Evolutionary conservation across 2,113 vertebrate genomes (phyloP).

Genomic region (Pachyramphus minor): DNA sequence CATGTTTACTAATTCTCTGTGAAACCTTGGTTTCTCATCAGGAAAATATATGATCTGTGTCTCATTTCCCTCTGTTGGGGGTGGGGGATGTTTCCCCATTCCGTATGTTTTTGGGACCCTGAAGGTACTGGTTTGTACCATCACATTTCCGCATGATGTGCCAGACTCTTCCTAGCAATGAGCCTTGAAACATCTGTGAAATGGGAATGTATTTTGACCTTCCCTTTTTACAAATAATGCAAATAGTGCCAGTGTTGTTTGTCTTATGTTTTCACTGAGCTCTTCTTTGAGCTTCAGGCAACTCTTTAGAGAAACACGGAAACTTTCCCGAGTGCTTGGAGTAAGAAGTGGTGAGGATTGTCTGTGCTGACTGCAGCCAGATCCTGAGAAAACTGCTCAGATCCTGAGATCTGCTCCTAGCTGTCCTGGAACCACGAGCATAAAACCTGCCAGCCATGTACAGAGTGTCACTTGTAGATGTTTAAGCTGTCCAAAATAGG

Average conservation of each 20-base stretch:
- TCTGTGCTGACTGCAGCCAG: neutral
- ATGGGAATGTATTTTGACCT: neutral
- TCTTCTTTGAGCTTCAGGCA: neutral
- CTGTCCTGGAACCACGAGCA: fast-evolving
- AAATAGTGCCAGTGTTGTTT: neutral
- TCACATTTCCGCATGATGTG: neutral
- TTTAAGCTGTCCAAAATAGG: neutral
- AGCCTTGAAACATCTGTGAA: neutral
- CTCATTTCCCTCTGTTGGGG: neutral
- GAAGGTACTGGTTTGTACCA: neutral
- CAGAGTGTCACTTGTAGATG: fast-evolving
- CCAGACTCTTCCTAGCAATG: neutral
- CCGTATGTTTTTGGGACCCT: neutral
- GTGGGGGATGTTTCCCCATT: neutral
- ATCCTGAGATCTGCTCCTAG: neutral
- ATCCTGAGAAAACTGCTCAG: neutral
- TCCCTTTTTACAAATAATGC: neutral
- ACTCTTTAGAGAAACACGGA: neutral
- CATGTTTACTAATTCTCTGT: neutral
- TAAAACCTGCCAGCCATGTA: neutral
- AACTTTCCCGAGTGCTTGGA: fast-evolving
- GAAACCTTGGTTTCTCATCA: neutral
- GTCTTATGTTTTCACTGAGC: neutral
- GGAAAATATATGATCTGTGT: neutral
- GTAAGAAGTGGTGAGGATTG: neutral